These are phyloP conservation scores for Pipistrellus nathusii DNA, from an alignment of 2,797 vertebrate genomes.

Conservation along the genomic window DNA sequence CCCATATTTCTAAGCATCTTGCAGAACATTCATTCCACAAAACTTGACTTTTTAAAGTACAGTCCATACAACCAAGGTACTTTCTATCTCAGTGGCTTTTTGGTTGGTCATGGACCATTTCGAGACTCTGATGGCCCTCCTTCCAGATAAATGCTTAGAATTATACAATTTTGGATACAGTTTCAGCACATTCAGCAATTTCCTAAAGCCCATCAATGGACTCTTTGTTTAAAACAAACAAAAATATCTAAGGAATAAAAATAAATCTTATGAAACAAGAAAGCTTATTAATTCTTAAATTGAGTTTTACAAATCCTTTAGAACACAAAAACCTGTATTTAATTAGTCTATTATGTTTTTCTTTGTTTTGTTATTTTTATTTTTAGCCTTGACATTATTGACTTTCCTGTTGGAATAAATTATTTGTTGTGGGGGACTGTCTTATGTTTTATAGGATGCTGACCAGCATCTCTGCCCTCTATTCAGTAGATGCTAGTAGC, in stretches of 20 bases:
- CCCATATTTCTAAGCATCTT: conserved; percentile 58
- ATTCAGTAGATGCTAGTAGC: conserved; percentile 21
- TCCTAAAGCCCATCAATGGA: conserved; percentile 57
- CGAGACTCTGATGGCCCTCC: conserved; percentile 42
- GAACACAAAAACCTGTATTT: conserved; percentile 39
- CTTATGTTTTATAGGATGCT: neutral
- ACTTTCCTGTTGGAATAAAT: conserved; percentile 36
- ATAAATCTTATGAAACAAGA: conserved; percentile 68
- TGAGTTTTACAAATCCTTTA: conserved; percentile 60
- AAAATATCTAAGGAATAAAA: conserved; percentile 67
- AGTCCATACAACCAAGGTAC: conserved; percentile 42
- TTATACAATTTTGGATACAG: conserved; percentile 47
- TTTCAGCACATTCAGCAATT: conserved; percentile 61
- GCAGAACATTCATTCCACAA: conserved; percentile 21
- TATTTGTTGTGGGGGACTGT: neutral
- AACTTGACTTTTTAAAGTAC: conserved; percentile 8
- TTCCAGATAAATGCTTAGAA: conserved; percentile 55
- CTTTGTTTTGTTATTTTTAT: neutral
- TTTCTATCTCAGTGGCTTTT: conserved; percentile 55
- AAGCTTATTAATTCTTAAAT: conserved; percentile 64
- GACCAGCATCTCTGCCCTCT: conserved; percentile 29
- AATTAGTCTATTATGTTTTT: conserved; percentile 24
- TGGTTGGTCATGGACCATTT: conserved; percentile 26
- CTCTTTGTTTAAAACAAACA: conserved; percentile 71
- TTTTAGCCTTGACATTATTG: conserved; percentile 2